Evolutionary conservation across 2,797 vertebrate genomes (phyloP).

Genomic region (Eulemur albifrons): DNA sequence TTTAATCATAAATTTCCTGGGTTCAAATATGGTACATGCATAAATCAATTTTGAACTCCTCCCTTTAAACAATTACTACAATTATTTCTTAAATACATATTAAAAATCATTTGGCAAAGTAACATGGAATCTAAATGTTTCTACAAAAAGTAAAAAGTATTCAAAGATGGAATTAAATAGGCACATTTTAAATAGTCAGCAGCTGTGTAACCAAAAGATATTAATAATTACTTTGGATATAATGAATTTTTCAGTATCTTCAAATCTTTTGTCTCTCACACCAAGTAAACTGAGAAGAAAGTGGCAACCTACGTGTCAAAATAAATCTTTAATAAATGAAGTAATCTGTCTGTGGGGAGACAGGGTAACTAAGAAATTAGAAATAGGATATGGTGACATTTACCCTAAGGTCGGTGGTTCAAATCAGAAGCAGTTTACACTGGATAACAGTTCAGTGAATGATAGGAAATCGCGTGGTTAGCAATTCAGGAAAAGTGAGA

Average conservation of each 20-base stretch:
- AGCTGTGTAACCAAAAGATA: slow-evolving; percentile 30
- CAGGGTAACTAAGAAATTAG: background rate
- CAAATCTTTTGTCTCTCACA: slow-evolving; percentile 39
- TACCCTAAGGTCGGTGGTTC: background rate
- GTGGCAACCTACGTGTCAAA: slow-evolving; percentile 6
- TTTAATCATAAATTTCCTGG: slow-evolving; percentile 1
- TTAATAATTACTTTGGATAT: slow-evolving; percentile 30
- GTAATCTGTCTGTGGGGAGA: background rate
- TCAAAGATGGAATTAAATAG: background rate
- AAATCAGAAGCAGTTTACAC: background rate
- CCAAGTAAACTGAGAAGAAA: slow-evolving; percentile 18
- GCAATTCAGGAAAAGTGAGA: background rate
- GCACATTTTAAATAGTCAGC: slow-evolving; percentile 36
- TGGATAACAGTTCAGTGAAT: background rate
- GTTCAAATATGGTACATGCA: background rate
- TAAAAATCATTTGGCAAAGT: slow-evolving; percentile 16
- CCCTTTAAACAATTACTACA: slow-evolving; percentile 6
- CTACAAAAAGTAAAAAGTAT: slow-evolving; percentile 1
- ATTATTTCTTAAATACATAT: slow-evolving; percentile 17
- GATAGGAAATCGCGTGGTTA: background rate
- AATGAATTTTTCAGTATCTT: slow-evolving; percentile 39
- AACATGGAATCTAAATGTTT: slow-evolving; percentile 24
- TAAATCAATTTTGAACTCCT: slow-evolving; percentile 13
- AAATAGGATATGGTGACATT: background rate
- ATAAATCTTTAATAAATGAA: slow-evolving; percentile 41